These are phyloP conservation scores for Chionomys nivalis DNA, from an alignment of 2,113 vertebrate genomes.

Conservation along the genomic window DNA sequence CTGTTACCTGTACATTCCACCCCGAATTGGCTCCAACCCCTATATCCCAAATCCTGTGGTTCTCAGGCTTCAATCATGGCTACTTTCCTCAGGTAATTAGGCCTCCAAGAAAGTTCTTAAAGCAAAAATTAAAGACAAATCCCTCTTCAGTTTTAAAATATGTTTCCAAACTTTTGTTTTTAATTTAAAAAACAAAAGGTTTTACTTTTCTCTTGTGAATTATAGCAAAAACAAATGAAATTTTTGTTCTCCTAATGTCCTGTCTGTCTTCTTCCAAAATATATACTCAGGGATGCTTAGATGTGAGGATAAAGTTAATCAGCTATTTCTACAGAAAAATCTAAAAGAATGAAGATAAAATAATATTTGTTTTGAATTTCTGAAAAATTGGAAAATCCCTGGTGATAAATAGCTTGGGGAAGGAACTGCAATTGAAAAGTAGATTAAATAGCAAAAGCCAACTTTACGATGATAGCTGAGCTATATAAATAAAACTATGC, in stretches of 20 bases:
- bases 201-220: slow-evolving; percentile 33
- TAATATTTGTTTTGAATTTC: neutral
- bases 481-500: neutral
- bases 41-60: neutral
- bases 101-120: neutral
- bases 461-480: neutral
- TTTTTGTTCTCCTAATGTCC: neutral
- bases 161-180: neutral
- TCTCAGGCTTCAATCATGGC: neutral
- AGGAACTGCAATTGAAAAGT: neutral
- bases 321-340: neutral
- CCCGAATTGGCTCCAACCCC: neutral
- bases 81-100: neutral
- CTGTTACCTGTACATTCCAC: neutral
- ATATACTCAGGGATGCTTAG: neutral
- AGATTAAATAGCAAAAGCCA: neutral
- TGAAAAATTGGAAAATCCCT: neutral
- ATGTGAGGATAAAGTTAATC: neutral
- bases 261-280: neutral
- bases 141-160: neutral
- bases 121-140: slow-evolving; percentile 7
- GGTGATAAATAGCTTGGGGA: neutral
- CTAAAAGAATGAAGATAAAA: neutral
- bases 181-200: slow-evolving; percentile 18
- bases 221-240: neutral